These are phyloP conservation scores for Copsychus sechellarum DNA, from an alignment of 2,113 vertebrate genomes.

Conservation along the genomic window DNA sequence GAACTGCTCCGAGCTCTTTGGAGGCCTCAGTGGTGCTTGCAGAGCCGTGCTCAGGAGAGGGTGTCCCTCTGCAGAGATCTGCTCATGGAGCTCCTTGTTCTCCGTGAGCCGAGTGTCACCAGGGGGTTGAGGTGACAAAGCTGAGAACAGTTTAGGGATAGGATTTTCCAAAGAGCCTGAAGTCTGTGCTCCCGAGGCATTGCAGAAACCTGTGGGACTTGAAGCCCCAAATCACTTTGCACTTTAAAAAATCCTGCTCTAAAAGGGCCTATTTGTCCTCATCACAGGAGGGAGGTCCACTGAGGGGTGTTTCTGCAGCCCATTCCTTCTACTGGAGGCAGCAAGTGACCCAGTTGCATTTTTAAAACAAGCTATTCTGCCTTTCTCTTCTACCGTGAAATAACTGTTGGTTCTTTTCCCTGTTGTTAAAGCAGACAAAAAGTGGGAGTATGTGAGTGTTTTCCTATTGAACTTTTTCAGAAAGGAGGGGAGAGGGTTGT, in stretches of 20 bases:
- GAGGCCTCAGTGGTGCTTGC: neutral
- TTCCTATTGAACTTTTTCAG: neutral
- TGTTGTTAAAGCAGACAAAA: neutral
- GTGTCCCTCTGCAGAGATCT: neutral
- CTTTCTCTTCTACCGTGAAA: neutral
- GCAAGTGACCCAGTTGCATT: slow-evolving; percentile 65
- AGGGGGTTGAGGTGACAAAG: neutral
- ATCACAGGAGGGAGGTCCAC: slow-evolving; percentile 3
- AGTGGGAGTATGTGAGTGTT: neutral
- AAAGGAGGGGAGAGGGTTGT: neutral
- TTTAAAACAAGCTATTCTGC: slow-evolving; percentile 33
- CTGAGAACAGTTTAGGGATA: neutral
- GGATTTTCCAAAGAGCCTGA: neutral
- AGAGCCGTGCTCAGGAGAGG: neutral
- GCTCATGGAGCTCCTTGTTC: neutral
- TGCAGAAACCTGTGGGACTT: neutral
- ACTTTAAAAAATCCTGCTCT: slow-evolving; percentile 24
- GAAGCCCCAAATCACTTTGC: slow-evolving; percentile 18
- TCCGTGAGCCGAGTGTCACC: neutral
- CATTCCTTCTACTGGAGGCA: slow-evolving; percentile 49
- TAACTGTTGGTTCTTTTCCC: neutral
- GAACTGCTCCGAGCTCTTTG: neutral
- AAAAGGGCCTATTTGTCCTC: slow-evolving; percentile 48
- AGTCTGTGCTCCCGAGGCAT: neutral
- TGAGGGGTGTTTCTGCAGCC: slow-evolving; percentile 8